Evolutionary conservation across 2,797 vertebrate genomes (phyloP), one percentile per base, ranked within the genome.

Genomic region (Esox masquinongy): DNA sequence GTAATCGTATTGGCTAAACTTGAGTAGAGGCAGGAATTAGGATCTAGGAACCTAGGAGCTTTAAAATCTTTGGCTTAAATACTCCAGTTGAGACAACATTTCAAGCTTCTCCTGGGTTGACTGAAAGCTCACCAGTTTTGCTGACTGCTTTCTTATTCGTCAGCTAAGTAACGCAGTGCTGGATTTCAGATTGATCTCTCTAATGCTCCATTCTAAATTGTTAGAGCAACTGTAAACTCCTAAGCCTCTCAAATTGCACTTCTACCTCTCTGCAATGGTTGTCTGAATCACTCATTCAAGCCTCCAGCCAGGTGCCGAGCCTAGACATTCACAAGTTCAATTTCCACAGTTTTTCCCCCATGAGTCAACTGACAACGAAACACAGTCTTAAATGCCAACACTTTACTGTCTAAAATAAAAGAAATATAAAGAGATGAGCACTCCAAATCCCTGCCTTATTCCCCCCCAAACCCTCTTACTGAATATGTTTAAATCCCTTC

Each of bases 341-440:
- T 80, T 77, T 77, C 53, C 77, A 24, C 66, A 8, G 2, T 22
- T 56, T 70, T 64, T 80, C 43, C 69, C n/a, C 75, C 76, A 39
- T 9, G 2, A 79, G 72, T 70, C 50, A 68, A 79, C 64, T 34
- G 63, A 74, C 69, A 70, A 68, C 68, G 67, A 76, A 51, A 66
- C 31, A 74, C 34, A 68, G 79, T 78, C 43, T 73, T n/a, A 79
- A 82, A 79, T 77, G 73, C 63, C 80, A 78, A 76, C 70, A 78
- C 4, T 77, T 51, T 63, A 19, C 56, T n/a, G 22, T 73, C n/a
- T 50, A 50, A 74, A 39, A 72, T 29, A 56, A 19, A 64, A 34
- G 73, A 66, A 36, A 29, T n/a, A 2, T 49, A 3, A 63, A 70
- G 68, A 72, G 0, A 14, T 49, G 39, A 49, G 68, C 68, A 26